Percentiles rank a stretch among this genome's conserved stretches.
phyloP scores from a whole-genome alignment of 1,140 invertebrate species.

The Drosophila varians region DNA sequence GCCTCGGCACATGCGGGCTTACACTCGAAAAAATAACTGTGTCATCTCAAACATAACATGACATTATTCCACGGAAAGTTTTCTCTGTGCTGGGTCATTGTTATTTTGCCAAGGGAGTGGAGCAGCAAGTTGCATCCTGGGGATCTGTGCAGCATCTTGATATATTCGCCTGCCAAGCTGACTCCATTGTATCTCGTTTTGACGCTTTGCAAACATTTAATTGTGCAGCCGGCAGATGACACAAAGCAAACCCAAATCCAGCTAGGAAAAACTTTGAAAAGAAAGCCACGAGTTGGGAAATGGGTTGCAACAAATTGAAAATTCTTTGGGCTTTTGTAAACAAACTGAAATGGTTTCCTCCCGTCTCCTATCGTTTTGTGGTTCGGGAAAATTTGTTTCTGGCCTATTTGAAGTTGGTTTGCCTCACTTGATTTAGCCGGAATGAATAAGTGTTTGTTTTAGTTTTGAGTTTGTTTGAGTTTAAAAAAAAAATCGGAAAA shows the following conservation, averaged over 20 bases:
- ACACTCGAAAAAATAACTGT: neutral
- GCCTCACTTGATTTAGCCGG: slow-evolving; percentile 2
- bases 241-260: slow-evolving; percentile 26
- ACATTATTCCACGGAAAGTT: too few species aligned
- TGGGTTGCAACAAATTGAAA: slow-evolving; percentile 40
- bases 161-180: slow-evolving; percentile 48
- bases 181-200: slow-evolving; percentile 29
- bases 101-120: slow-evolving; percentile 42
- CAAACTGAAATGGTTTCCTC: slow-evolving; percentile 37
- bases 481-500: too few species aligned
- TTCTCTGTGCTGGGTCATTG: slow-evolving; percentile 46
- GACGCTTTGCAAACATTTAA: slow-evolving; percentile 38
- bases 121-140: slow-evolving; percentile 41
- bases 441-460: neutral
- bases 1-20: slow-evolving; percentile 1
- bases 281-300: slow-evolving; percentile 13
- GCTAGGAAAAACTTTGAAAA: slow-evolving; percentile 14
- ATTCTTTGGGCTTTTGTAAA: slow-evolving; percentile 40
- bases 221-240: slow-evolving; percentile 49
- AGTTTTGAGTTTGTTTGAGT: too few species aligned
- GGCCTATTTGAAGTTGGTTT: slow-evolving; percentile 24
- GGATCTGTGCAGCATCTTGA: slow-evolving; percentile 61
- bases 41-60: neutral
- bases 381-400: slow-evolving; percentile 26
- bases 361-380: neutral